Percentiles rank a stretch among this genome's conserved stretches.
Conservation (phyloP, 2,113 vertebrate species). For the Oryzias javanicus region DNA sequence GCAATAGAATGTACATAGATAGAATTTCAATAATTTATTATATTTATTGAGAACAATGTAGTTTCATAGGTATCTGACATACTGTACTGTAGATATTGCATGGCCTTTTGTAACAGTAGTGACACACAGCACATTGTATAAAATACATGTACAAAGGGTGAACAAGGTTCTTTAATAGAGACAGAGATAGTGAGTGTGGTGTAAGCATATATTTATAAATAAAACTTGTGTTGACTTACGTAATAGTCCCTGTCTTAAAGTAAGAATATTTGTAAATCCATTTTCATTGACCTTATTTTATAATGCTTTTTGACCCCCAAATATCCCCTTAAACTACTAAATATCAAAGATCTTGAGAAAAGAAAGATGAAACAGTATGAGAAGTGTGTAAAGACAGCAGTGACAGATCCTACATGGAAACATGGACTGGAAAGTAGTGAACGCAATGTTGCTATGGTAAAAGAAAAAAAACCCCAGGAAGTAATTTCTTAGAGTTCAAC, state of each 20-base stretch:
- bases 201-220: slow-evolving; percentile 76
- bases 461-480: neutral
- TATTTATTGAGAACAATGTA: slow-evolving; percentile 78
- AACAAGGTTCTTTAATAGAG: slow-evolving; percentile 41
- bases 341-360: slow-evolving; percentile 21
- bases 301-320: slow-evolving; percentile 20
- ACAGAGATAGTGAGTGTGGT: slow-evolving; percentile 58
- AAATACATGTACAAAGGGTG: slow-evolving; percentile 56
- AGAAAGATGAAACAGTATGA: slow-evolving; percentile 32
- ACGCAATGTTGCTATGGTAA: slow-evolving; percentile 6
- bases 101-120: slow-evolving; percentile 71
- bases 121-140: slow-evolving; percentile 62
- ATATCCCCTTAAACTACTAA: slow-evolving; percentile 43
- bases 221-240: slow-evolving; percentile 64
- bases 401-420: slow-evolving; percentile 6
- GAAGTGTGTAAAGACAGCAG: slow-evolving; percentile 20
- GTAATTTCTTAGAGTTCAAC: slow-evolving; percentile 30
- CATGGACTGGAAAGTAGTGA: slow-evolving; percentile 1
- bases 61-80: slow-evolving; percentile 69
- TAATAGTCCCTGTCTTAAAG: slow-evolving; percentile 26
- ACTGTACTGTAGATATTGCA: slow-evolving; percentile 76
- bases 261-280: slow-evolving; percentile 54
- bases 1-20: slow-evolving; percentile 66
- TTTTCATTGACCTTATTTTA: slow-evolving; percentile 47
- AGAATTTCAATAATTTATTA: slow-evolving; percentile 71